phyloP scores from a whole-genome alignment of 2,797 vertebrate genomes.

The Notolepis coatsorum region DNA sequence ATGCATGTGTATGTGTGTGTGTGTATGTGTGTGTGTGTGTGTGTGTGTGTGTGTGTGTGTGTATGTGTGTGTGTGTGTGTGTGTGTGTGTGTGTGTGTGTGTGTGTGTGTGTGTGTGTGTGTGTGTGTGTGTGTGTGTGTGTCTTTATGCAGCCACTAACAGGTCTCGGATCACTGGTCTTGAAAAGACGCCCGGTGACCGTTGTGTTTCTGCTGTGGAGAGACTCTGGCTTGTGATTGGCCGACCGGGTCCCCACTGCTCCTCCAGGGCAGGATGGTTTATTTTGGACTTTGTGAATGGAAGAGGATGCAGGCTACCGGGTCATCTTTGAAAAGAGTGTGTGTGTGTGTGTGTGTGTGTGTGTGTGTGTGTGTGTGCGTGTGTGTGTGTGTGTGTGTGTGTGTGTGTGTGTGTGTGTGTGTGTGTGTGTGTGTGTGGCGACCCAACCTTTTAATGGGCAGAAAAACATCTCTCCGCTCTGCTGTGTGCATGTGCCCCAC shows the following conservation, averaged over 20 bases:
- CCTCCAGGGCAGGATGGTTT: constrained; percentile 36
- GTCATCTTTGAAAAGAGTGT: constrained; percentile 36
- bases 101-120: neutral
- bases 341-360: too few relatives aligned
- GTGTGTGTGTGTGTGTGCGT: too few relatives aligned
- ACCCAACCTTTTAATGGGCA: too few relatives aligned
- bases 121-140: constrained; percentile 15
- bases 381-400: too few relatives aligned
- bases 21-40: constrained; percentile 7
- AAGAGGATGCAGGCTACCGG: constrained; percentile 43
- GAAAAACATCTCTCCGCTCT: too few relatives aligned
- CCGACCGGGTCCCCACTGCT: constrained; percentile 11
- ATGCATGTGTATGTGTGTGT: constrained; percentile 11
- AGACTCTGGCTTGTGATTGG: constrained; percentile 60
- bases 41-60: neutral
- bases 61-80: neutral
- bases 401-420: too few relatives aligned
- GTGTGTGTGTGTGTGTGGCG: too few relatives aligned
- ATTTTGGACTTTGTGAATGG: constrained; percentile 59
- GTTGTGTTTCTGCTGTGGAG: constrained; percentile 63
- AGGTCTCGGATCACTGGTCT: constrained; percentile 77
- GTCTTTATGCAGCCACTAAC: constrained; percentile 70
- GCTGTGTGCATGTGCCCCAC: too few relatives aligned
- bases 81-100: neutral
- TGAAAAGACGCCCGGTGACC: constrained; percentile 72